phyloP scores from a whole-genome alignment of 2,797 vertebrate genomes.

The Sternarchorhynchus goeldii region DNA sequence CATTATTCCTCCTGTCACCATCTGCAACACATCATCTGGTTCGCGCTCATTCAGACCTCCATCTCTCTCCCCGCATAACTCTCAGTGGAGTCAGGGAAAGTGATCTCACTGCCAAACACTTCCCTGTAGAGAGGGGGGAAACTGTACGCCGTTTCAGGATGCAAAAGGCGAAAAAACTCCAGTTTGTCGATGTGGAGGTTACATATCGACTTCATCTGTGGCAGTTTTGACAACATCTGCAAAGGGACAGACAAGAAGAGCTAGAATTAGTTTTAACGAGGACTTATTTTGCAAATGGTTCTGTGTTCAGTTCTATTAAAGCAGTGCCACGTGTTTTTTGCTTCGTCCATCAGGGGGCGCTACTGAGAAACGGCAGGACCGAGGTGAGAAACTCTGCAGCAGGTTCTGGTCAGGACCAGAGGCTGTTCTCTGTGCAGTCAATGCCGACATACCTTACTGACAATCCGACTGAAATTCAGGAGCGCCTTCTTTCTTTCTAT shows the following conservation, averaged over 20 bases:
- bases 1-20: slow-evolving; percentile 56
- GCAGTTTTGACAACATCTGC: slow-evolving; percentile 88
- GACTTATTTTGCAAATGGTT: not conserved
- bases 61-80: slow-evolving; percentile 72
- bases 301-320: not conserved
- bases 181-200: slow-evolving; percentile 90
- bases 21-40: slow-evolving; percentile 41
- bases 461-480: not conserved
- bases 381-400: not conserved
- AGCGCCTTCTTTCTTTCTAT: not conserved
- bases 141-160: slow-evolving; percentile 85
- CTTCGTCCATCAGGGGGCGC: slow-evolving; percentile 25
- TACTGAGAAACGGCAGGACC: not conserved
- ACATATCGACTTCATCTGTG: slow-evolving; percentile 89
- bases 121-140: slow-evolving; percentile 91
- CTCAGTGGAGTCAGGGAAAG: slow-evolving; percentile 82
- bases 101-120: slow-evolving; percentile 88
- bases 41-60: slow-evolving; percentile 2
- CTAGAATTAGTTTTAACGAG: not conserved
- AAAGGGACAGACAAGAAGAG: not conserved
- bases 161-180: slow-evolving; percentile 89
- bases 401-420: not conserved
- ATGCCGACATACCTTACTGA: too few species aligned
- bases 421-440: not conserved
- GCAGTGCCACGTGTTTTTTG: not conserved